These are phyloP conservation scores for Harlomillsia oculata DNA, from an alignment of 1,140 invertebrate genomes.

Conservation along the genomic window DNA sequence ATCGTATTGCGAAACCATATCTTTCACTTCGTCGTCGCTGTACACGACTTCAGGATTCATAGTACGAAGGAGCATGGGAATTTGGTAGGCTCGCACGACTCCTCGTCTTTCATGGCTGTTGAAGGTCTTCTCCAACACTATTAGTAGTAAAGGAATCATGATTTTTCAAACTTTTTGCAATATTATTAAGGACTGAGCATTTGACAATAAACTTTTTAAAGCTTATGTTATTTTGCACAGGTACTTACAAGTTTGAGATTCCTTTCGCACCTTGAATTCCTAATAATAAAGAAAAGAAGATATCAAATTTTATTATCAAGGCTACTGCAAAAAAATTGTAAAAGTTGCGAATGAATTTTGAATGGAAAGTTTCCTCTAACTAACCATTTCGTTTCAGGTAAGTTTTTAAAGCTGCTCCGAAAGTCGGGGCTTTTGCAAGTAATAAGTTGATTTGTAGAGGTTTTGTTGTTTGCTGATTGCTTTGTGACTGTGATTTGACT, in stretches of 20 bases:
- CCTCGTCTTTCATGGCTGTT: constrained; percentile 12
- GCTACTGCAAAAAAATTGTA: no score
- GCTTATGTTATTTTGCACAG: not conserved
- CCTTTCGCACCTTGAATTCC: constrained; percentile 26
- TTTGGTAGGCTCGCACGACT: constrained; percentile 13
- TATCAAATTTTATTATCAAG: not conserved
- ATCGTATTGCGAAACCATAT: constrained; percentile 7
- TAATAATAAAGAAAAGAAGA: no score
- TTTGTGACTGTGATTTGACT: no score
- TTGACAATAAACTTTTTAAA: not conserved
- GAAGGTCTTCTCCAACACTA: constrained; percentile 24
- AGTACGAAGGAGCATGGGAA: constrained; percentile 4
- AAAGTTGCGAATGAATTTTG: no score
- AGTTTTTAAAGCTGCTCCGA: no score
- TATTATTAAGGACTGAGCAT: not conserved
- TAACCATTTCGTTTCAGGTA: no score
- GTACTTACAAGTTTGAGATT: constrained; percentile 24
- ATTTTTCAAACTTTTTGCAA: not conserved
- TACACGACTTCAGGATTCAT: constrained; percentile 11
- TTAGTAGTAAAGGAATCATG: not conserved
- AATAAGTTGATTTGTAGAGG: no score
- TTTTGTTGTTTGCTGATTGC: no score
- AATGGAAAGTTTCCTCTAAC: no score
- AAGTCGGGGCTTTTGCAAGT: no score
- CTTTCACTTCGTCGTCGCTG: constrained; percentile 10